Percentiles rank a stretch among this genome's conserved stretches.
Evolutionary conservation across 2,113 vertebrate genomes (phyloP).

Genomic region (Dromiciops gliroides): DNA sequence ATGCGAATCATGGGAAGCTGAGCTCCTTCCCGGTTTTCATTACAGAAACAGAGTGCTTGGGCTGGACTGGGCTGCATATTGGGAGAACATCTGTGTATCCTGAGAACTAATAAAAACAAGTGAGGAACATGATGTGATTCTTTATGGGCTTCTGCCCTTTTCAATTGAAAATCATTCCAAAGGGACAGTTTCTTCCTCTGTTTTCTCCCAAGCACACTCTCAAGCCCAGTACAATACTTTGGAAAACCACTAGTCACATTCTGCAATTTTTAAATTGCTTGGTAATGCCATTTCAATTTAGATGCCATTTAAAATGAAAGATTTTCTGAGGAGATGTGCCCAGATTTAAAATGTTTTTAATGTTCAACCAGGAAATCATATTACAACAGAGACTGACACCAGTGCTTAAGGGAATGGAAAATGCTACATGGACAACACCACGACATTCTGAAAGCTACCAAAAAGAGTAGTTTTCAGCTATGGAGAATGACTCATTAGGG

Average conservation of each 20-base stretch:
- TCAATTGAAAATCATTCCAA: background rate
- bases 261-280: background rate
- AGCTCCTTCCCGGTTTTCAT: background rate
- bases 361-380: slow-evolving; percentile 14
- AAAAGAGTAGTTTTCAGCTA: background rate
- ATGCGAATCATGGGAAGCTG: background rate
- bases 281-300: background rate
- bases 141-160: background rate
- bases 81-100: background rate
- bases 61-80: background rate
- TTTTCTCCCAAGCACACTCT: background rate
- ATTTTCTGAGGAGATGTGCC: background rate
- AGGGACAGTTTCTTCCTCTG: background rate
- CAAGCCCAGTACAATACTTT: background rate
- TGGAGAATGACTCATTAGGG: background rate
- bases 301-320: slow-evolving; percentile 33
- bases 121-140: background rate
- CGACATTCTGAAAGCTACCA: background rate
- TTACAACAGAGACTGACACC: background rate
- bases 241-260: background rate
- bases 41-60: background rate
- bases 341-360: slow-evolving; percentile 34
- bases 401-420: background rate
- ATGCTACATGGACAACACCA: background rate
- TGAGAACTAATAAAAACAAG: background rate